Conservation (phyloP, 2,888 invertebrate species). For the Lasioglossum marginatum region DNA sequence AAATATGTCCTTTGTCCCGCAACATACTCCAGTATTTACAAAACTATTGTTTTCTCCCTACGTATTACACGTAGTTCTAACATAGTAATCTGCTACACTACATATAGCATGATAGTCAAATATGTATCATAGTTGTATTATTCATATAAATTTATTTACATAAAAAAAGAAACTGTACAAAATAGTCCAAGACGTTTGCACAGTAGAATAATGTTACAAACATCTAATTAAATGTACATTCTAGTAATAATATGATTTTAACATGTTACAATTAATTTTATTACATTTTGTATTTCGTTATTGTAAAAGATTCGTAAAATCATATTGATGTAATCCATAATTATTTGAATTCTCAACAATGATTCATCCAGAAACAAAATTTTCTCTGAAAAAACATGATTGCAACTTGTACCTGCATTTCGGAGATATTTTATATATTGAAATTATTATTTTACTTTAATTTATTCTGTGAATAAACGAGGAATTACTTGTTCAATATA, state of each 20-base stretch:
- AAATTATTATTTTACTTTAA: neutral
- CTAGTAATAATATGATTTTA: too few relatives aligned
- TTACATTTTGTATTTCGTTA: too few relatives aligned
- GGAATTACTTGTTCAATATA: neutral
- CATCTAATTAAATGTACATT: neutral
- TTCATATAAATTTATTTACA: neutral
- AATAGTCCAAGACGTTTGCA: too few relatives aligned
- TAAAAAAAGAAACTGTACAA: too few relatives aligned
- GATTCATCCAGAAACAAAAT: neutral
- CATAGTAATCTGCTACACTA: neutral
- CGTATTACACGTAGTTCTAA: too few relatives aligned
- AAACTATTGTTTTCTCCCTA: too few relatives aligned
- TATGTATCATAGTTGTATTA: neutral
- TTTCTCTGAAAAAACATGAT: neutral
- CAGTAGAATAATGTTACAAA: neutral
- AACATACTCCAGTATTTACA: too few relatives aligned
- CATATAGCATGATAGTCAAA: neutral
- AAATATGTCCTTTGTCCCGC: too few relatives aligned
- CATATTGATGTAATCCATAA: neutral
- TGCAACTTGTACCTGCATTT: neutral
- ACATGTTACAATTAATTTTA: too few relatives aligned
- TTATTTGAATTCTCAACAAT: neutral
- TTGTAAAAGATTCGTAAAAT: too few relatives aligned
- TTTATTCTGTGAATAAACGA: neutral
- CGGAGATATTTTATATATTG: neutral